These are phyloP conservation scores for Zonotrichia leucophrys DNA, from an alignment of 2,113 vertebrate species.

Conservation along the genomic window DNA sequence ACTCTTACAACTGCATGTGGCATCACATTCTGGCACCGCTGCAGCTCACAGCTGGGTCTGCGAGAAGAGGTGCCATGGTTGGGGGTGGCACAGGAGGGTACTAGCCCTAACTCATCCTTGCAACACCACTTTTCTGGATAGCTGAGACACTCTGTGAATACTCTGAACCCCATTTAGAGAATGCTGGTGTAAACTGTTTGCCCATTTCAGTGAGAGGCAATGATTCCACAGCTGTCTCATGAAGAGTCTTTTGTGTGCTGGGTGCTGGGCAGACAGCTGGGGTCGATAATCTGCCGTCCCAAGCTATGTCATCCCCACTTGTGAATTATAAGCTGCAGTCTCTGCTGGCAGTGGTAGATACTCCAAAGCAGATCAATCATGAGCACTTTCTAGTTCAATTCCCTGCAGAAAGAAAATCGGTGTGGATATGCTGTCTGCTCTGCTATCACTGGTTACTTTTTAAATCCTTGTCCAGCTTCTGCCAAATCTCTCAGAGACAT, in stretches of 20 bases:
- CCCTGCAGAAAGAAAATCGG: not conserved
- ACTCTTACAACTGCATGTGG: rapidly evolving
- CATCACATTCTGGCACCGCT: not conserved
- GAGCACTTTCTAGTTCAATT: not conserved
- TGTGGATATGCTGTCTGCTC: not conserved
- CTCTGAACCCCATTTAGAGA: not conserved
- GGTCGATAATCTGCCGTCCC: conserved; percentile 17
- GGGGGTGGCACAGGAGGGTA: not conserved
- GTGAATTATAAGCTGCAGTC: conserved; percentile 15
- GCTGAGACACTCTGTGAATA: not conserved
- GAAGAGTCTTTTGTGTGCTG: conserved; percentile 46
- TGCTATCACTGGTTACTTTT: not conserved
- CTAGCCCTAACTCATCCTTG: not conserved
- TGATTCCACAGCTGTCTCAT: conserved; percentile 15
- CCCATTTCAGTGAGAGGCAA: not conserved
- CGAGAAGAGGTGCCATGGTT: not conserved
- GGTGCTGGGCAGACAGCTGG: conserved; percentile 28
- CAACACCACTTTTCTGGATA: not conserved
- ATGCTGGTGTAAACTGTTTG: not conserved
- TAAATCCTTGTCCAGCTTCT: not conserved
- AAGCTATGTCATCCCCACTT: conserved; percentile 39
- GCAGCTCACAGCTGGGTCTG: not conserved
- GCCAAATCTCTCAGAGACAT: not conserved
- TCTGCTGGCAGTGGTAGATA: not conserved
- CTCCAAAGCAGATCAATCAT: not conserved